These are phyloP conservation scores for Ophioninae sp. DNA, from an alignment of 2,888 invertebrate genomes.

Conservation along the genomic window DNA sequence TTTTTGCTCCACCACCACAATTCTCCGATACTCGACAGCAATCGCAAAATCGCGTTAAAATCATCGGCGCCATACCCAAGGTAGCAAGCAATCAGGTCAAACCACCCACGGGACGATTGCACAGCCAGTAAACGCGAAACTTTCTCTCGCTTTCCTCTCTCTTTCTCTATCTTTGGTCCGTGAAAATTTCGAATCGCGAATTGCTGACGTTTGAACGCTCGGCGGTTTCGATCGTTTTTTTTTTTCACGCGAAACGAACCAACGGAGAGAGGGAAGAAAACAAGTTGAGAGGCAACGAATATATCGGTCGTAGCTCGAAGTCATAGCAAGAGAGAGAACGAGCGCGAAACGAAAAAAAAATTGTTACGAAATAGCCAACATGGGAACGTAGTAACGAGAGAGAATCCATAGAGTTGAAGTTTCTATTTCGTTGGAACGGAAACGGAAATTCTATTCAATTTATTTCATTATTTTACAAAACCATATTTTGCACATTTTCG, in stretches of 20 bases:
- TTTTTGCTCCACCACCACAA: conserved; percentile 94
- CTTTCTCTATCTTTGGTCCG: neutral
- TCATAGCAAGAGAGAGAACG: conserved; percentile 55
- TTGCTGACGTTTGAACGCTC: too few relatives aligned
- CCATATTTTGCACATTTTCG: too few relatives aligned
- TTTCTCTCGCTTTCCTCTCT: neutral
- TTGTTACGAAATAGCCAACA: neutral
- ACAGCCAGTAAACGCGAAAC: conserved; percentile 78
- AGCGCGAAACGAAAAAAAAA: conserved; percentile 35
- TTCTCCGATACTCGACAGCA: conserved; percentile 88
- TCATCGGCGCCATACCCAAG: conserved; percentile 93
- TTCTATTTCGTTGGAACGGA: too few relatives aligned
- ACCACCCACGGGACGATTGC: conserved; percentile 82
- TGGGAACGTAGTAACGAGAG: conserved; percentile 31
- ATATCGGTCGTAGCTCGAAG: conserved; percentile 66
- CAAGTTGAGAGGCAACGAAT: conserved; percentile 47
- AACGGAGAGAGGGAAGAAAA: conserved; percentile 6
- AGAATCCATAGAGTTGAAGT: neutral
- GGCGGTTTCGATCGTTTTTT: conserved; percentile 12
- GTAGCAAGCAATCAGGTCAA: conserved; percentile 77
- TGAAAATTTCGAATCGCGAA: too few relatives aligned
- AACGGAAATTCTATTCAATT: too few relatives aligned
- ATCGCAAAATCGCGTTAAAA: conserved; percentile 85
- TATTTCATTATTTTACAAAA: too few relatives aligned
- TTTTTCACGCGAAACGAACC: conserved; percentile 38